These are phyloP conservation scores for Anser cygnoides DNA, from an alignment of 2,113 vertebrate species.

Conservation along the genomic window DNA sequence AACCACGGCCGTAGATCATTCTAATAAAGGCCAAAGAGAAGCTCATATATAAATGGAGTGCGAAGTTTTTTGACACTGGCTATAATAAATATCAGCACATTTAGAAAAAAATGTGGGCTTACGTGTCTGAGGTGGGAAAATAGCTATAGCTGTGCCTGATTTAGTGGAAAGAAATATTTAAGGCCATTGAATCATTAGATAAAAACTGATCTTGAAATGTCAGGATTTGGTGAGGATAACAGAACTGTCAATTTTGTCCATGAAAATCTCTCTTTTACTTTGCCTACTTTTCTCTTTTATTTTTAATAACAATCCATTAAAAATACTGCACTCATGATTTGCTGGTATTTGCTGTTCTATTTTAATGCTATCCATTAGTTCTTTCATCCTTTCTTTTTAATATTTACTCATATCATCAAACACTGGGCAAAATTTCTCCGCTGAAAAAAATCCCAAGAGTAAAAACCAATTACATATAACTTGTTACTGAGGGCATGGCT, in stretches of 20 bases:
- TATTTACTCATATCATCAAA: slow-evolving; percentile 52
- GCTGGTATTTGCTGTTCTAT: slow-evolving; percentile 5
- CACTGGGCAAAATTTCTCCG: not conserved
- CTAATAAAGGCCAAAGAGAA: slow-evolving; percentile 46
- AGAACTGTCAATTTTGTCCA: slow-evolving; percentile 6
- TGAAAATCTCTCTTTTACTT: slow-evolving; percentile 34
- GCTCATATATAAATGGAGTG: slow-evolving; percentile 18
- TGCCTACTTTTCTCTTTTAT: not conserved
- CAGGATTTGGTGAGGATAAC: not conserved
- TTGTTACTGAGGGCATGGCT: not conserved
- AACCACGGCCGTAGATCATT: slow-evolving; percentile 15
- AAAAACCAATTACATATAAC: not conserved
- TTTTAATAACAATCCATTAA: slow-evolving; percentile 30
- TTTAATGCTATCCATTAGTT: slow-evolving; percentile 12
- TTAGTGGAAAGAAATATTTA: slow-evolving; percentile 10
- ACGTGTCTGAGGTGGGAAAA: slow-evolving; percentile 9
- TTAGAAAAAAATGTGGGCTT: not conserved
- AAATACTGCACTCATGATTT: not conserved
- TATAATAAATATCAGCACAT: slow-evolving; percentile 35
- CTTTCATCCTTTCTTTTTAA: slow-evolving; percentile 6
- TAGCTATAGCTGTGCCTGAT: not conserved
- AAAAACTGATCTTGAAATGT: slow-evolving; percentile 47
- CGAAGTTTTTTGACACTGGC: slow-evolving; percentile 1
- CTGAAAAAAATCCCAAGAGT: not conserved
- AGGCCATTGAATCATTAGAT: slow-evolving; percentile 1